A percentile compares a stretch with the other conserved stretches of the same genome.
Conservation (phyloP, 2,797 vertebrate species). For the Acomys russatus region DNA sequence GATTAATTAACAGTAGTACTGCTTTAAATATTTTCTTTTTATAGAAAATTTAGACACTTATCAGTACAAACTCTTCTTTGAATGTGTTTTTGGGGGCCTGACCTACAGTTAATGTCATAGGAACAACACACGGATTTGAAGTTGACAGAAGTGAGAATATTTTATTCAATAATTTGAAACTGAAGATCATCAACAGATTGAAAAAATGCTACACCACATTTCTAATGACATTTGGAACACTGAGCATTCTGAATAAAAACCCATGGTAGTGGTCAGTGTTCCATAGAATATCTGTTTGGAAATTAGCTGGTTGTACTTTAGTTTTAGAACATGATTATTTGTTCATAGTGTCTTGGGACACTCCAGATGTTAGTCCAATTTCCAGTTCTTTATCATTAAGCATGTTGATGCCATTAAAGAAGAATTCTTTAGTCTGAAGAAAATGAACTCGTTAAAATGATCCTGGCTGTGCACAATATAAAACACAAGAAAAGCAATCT, state of each 20-base stretch:
- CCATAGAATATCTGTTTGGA: slow-evolving; percentile 71
- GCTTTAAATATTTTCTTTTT: slow-evolving; percentile 37
- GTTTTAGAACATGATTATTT: slow-evolving; percentile 67
- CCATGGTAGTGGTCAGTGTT: slow-evolving; percentile 72
- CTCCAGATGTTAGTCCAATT: slow-evolving; percentile 75
- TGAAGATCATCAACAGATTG: slow-evolving; percentile 67
- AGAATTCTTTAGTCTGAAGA: slow-evolving; percentile 4
- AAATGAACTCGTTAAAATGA: slow-evolving; percentile 51
- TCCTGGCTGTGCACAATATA: neutral
- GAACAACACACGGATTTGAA: slow-evolving; percentile 64
- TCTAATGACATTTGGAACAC: slow-evolving; percentile 63
- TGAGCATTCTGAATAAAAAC: slow-evolving; percentile 65
- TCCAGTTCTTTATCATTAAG: slow-evolving; percentile 69
- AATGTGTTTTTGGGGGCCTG: slow-evolving; percentile 30
- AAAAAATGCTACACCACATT: slow-evolving; percentile 72
- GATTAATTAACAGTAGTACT: slow-evolving; percentile 45
- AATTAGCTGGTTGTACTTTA: slow-evolving; percentile 68
- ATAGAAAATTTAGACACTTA: slow-evolving; percentile 5
- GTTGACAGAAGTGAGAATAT: slow-evolving; percentile 54
- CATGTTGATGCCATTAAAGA: slow-evolving; percentile 63
- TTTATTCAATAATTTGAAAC: slow-evolving; percentile 69
- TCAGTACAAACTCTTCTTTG: neutral
- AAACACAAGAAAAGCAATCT: slow-evolving; percentile 33
- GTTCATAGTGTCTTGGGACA: slow-evolving; percentile 73
- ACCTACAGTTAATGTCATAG: slow-evolving; percentile 63